Conservation (phyloP, 2,797 vertebrate species). For the Amphiprion clarkii region DNA sequence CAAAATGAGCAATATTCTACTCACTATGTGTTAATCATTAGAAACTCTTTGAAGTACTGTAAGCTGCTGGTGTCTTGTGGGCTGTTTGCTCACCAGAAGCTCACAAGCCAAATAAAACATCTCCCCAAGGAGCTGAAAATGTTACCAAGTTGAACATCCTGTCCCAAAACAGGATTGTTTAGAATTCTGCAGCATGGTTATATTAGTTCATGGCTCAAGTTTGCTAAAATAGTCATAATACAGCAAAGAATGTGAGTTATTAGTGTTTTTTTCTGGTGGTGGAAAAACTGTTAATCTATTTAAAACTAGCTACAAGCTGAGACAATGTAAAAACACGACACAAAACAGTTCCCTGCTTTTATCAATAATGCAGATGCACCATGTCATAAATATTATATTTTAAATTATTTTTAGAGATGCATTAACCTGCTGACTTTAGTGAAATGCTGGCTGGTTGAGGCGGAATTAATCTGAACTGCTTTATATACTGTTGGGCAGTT, state of each 20-base stretch:
- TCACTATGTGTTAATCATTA: constrained; percentile 12
- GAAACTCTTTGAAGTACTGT: constrained; percentile 10
- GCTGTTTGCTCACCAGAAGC: background rate
- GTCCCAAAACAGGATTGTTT: background rate
- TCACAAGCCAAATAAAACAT: constrained; percentile 7
- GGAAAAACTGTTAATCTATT: background rate
- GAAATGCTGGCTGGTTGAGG: background rate
- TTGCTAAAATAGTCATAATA: background rate
- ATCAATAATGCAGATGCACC: constrained; percentile 9
- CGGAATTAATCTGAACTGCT: too few relatives aligned
- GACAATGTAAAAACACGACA: background rate
- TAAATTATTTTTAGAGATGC: background rate
- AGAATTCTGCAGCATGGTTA: background rate
- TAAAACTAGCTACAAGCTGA: background rate
- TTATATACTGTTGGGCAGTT: too few relatives aligned
- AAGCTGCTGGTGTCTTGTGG: background rate
- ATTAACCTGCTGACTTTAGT: background rate
- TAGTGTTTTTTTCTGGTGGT: background rate
- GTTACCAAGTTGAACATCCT: constrained; percentile 7
- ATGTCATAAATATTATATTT: background rate
- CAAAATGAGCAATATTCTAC: constrained; percentile 30
- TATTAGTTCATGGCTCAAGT: background rate
- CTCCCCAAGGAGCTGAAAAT: background rate
- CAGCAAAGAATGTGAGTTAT: background rate
- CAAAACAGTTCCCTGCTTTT: constrained; percentile 6